phyloP scores from a whole-genome alignment of 2,888 invertebrate genomes.

The Amiota minor region DNA sequence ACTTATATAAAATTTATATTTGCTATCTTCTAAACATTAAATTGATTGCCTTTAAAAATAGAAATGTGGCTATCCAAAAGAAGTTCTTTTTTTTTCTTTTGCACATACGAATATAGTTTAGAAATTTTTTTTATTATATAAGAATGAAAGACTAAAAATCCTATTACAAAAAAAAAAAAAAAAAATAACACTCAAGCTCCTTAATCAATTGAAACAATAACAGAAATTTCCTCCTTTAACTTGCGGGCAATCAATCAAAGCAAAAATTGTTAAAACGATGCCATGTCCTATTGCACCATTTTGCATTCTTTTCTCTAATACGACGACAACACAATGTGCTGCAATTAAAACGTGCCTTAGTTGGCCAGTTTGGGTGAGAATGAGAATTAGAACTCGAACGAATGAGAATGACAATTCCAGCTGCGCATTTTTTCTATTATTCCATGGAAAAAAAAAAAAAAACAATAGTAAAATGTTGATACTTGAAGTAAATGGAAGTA shows the following conservation, averaged over 20 bases:
- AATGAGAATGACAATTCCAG: conserved; percentile 15
- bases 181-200: too few species aligned
- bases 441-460: conserved; percentile 17
- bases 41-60: too few species aligned
- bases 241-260: conserved; percentile 13
- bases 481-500: neutral
- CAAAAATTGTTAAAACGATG: neutral
- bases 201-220: too few species aligned
- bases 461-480: neutral
- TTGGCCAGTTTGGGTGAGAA: neutral
- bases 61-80: too few species aligned
- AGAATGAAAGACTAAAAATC: too few species aligned
- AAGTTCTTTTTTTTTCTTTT: too few species aligned
- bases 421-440: conserved; percentile 17
- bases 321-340: neutral
- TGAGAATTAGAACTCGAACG: neutral
- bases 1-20: too few species aligned
- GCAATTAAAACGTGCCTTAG: conserved; percentile 12
- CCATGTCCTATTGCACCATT: too few species aligned
- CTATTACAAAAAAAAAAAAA: too few species aligned
- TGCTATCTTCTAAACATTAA: too few species aligned
- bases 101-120: too few species aligned
- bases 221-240: neutral
- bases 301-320: neutral
- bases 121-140: too few species aligned